Evolutionary conservation across 2,888 invertebrate genomes (phyloP), one percentile per base, ranked within the genome.

Genomic region (Synanthedon formicaeformis): DNA sequence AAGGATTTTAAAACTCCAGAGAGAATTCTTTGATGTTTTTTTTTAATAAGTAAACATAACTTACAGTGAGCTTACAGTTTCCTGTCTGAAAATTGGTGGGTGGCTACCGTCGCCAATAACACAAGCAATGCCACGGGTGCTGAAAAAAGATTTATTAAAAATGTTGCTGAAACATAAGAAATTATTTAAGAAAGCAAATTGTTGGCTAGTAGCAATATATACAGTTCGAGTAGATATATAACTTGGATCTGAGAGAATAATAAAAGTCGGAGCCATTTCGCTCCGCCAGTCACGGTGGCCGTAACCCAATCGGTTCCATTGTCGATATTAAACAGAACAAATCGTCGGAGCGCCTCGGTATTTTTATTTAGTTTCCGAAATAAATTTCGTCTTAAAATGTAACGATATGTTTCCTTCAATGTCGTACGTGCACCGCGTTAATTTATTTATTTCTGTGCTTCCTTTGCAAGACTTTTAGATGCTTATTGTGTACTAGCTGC

Each of bases 261-360:
- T 45, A 45, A 45, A 45, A 45, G 8, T 13, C 6, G 14, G n/a
- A 4, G 13, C 49, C 13, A 13, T 5, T 18, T 12, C 49, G 12
- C 23, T 10, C 10, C 18, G 13, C 1, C n/a, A 58, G 56, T 60
- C 59, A 69, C 65, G 54, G 57, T 61, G 60, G 55, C 61, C 71
- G 55, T 64, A 66, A 57, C 67, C 67, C 64, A 64, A 67, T 63
- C 60, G 61, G 61, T 69, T 61, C 67, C 64, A 67, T 68, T 62
- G 67, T 64, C 71, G 66, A 66, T 72, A 70, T 69, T 69, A 71
- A 67, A 67, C 61, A 61, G 62, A 69, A 75, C 70, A 71, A 73
- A 76, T 73, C 69, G 72, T 67, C 67, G 56, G 62, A 60, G 61
- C 65, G 67, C 62, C 59, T 62, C 51, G 73, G 72, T 67, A 78